phyloP scores from a whole-genome alignment of 2,113 vertebrate species.

The Seriola rivoliana region DNA sequence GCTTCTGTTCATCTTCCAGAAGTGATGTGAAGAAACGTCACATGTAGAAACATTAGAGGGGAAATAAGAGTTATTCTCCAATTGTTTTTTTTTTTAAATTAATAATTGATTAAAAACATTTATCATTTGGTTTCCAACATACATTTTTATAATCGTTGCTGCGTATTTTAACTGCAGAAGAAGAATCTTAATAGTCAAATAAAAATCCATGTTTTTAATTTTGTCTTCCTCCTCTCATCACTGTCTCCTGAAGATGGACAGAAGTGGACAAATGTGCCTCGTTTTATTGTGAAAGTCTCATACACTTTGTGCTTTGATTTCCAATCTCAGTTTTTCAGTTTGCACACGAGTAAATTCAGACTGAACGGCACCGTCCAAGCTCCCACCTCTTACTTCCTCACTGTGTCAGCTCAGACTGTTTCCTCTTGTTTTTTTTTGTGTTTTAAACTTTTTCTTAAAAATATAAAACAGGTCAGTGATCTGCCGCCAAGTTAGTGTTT shows the following conservation, averaged over 20 bases:
- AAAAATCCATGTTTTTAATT: background rate
- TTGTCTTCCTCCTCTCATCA: slow-evolving; percentile 17
- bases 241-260: slow-evolving; percentile 5
- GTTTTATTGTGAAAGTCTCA: slow-evolving; percentile 83
- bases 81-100: no score
- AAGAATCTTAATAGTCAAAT: no score
- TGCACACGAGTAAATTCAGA: slow-evolving; percentile 86
- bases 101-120: no score
- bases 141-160: no score
- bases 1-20: slow-evolving; percentile 20
- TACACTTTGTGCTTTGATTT: slow-evolving; percentile 79
- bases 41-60: no score
- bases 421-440: slow-evolving; percentile 46
- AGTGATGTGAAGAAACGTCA: no score
- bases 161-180: no score
- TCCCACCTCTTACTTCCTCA: slow-evolving; percentile 3
- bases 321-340: slow-evolving; percentile 70
- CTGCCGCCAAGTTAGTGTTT: slow-evolving; percentile 74
- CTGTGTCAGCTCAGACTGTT: slow-evolving; percentile 36
- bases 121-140: no score
- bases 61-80: no score
- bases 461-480: slow-evolving; percentile 62
- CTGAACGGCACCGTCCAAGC: slow-evolving; percentile 54
- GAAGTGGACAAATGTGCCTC: slow-evolving; percentile 28
- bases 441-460: slow-evolving; percentile 46